Base-by-base conservation (phyloP, 2,888 invertebrate genomes). In the Pterobdella sp. region DNA sequence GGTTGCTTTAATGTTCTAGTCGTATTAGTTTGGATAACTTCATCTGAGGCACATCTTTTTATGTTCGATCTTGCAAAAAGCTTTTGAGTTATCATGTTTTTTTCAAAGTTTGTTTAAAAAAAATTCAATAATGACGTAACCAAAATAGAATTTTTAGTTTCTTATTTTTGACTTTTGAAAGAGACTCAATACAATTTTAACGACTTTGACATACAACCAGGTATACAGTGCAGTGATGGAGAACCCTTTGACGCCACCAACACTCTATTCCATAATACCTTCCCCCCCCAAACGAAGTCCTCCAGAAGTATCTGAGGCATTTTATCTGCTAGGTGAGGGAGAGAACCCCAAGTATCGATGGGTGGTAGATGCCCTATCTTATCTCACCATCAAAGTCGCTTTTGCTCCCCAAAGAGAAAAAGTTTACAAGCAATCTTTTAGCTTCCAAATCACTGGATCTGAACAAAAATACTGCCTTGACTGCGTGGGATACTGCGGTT, bases 371-470 rank as follows among this genome's bases (percentile, higher is more conserved):
- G 80, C 83, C 4, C 79, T 81, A 73, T 80, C 81, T 4, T 81
- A 83, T 72, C 78, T 81, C 0, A 76, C 78, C 3, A 72, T 84
- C 29, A 78, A 79, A n/a, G 78, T 84, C 56, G 76, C 82, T 32
- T 84, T 84, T 79, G 78, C 78, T 73, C 83, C 84, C 0, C 82
- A 84, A 69, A 82, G 83, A 66, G 79, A 82, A 0, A 84, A 83
- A 0, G 82, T 84, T 77, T 84, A 83, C 80, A 83, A 84, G 75
- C 84, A 84, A 78, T 84, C 83, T 0, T 75, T 84, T 67, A 84
- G 82, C 77, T 84, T 84, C 80, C 84, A 84, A 77, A 81, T 84
- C 71, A 78, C 82, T 35, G 84, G 83, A 36, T 84, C 83, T 34
- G 78, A 81, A 66, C 72, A 83, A 64, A 77, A 82, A 29, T 84